Conservation (phyloP, 2,797 vertebrate genomes). For the Centroberyx gerrardi region DNA sequence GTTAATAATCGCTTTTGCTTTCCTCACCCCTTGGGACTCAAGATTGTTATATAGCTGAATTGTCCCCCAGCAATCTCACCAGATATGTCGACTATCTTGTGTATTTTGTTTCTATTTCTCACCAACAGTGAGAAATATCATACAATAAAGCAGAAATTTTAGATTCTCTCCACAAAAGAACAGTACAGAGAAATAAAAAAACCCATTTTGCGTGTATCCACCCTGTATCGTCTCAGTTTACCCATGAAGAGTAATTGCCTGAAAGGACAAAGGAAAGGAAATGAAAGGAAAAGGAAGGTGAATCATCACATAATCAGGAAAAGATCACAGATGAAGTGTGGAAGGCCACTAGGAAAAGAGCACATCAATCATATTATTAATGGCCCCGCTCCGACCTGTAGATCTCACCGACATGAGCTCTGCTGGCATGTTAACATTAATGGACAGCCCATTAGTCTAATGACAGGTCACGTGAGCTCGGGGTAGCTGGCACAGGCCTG, state of each 20-base stretch:
- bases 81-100: not conserved
- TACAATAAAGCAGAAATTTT: conserved; percentile 17
- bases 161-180: conserved; percentile 9
- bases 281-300: conserved; percentile 10
- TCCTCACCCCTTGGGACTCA: not conserved
- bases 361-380: conserved; percentile 50
- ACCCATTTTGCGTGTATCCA: not conserved
- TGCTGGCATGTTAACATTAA: conserved; percentile 76
- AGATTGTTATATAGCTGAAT: not conserved
- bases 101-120: not conserved
- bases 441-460: conserved; percentile 72
- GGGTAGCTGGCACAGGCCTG: conserved; percentile 62
- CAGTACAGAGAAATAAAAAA: not conserved
- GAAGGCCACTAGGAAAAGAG: conserved; percentile 24
- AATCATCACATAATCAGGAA: not conserved
- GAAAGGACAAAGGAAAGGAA: not conserved
- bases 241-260: not conserved
- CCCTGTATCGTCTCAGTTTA: not conserved
- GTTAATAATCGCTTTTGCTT: not conserved
- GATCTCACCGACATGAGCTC: conserved; percentile 65
- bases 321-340: conserved; percentile 14
- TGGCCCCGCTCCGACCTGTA: conserved; percentile 50
- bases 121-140: not conserved
- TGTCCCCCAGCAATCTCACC: conserved; percentile 18
- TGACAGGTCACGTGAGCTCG: conserved; percentile 61